Evolutionary conservation across 2,888 invertebrate genomes (phyloP).

Genomic region (Saturnia japonica): DNA sequence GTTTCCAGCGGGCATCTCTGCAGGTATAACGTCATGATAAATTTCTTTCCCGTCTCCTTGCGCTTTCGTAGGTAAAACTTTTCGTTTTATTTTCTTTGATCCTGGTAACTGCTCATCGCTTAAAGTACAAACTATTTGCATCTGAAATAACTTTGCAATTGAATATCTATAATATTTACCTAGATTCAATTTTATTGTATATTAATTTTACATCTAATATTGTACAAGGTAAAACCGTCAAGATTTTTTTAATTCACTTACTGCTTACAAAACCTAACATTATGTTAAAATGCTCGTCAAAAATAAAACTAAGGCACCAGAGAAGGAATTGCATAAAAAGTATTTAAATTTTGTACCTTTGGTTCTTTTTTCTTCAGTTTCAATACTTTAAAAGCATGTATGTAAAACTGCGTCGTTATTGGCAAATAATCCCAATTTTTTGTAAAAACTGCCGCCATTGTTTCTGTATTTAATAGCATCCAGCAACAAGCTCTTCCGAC

Average conservation of each 20-base stretch:
- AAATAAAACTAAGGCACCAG: not conserved
- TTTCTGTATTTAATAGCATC: slow-evolving; percentile 83
- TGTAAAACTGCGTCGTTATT: slow-evolving; percentile 71
- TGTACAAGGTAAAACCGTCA: too few relatives aligned
- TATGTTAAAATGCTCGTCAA: not conserved
- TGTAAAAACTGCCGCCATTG: slow-evolving; percentile 77
- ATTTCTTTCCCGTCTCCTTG: slow-evolving; percentile 60
- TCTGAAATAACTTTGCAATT: slow-evolving; percentile 41
- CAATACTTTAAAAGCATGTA: slow-evolving; percentile 84
- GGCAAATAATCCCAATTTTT: slow-evolving; percentile 79
- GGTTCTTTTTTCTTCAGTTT: slow-evolving; percentile 72
- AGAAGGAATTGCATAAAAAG: not conserved
- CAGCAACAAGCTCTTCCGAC: slow-evolving; percentile 84
- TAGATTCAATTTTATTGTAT: too few relatives aligned
- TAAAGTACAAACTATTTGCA: slow-evolving; percentile 63
- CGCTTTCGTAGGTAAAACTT: slow-evolving; percentile 46
- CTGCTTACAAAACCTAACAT: too few relatives aligned
- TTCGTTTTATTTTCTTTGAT: slow-evolving; percentile 45
- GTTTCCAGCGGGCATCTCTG: slow-evolving; percentile 41
- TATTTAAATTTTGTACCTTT: slow-evolving; percentile 48
- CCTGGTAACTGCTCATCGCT: slow-evolving; percentile 62
- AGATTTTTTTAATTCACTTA: too few relatives aligned
- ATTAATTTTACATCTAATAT: too few relatives aligned
- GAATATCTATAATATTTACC: not conserved
- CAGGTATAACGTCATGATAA: slow-evolving; percentile 54